Evolutionary conservation across 2,113 vertebrate species (phyloP).

Genomic region (Laticauda colubrina): DNA sequence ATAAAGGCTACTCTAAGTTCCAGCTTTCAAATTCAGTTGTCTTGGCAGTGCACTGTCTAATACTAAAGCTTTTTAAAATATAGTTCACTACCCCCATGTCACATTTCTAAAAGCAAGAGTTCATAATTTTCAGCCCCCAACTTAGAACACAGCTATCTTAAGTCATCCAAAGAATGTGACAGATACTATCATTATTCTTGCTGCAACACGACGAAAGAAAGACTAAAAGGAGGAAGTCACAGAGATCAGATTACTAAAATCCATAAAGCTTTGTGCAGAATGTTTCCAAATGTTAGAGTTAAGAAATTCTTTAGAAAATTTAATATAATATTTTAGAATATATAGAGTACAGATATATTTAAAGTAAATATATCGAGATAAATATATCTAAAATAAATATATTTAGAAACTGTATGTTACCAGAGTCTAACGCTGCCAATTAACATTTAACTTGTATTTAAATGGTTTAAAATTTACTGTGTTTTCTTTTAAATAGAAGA

Average conservation of each 20-base stretch:
- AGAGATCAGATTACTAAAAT: constrained; percentile 72
- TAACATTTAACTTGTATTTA: constrained; percentile 35
- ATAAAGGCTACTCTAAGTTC: constrained; percentile 79
- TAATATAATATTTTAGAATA: constrained; percentile 21
- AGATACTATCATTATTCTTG: constrained; percentile 88
- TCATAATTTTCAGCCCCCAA: constrained; percentile 76
- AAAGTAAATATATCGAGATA: constrained; percentile 13
- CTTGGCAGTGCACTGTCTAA: constrained; percentile 67
- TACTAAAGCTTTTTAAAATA: constrained; percentile 77
- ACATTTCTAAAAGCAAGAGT: constrained; percentile 76
- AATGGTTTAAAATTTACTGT: neutral
- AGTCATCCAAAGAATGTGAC: constrained; percentile 90
- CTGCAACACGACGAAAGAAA: constrained; percentile 74
- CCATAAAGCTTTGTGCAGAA: constrained; percentile 68
- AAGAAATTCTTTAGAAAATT: constrained; percentile 64
- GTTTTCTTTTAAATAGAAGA: constrained; percentile 53
- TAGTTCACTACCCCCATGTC: constrained; percentile 71
- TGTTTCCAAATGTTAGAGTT: constrained; percentile 67
- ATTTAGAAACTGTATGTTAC: constrained; percentile 37
- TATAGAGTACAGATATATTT: constrained; percentile 43
- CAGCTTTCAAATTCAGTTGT: constrained; percentile 77
- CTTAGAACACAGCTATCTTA: constrained; percentile 76
- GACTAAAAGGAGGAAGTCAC: neutral
- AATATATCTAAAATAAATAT: too few species aligned
- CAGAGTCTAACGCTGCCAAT: constrained; percentile 26